phyloP scores from a whole-genome alignment of 2,113 vertebrate species.

The Emydocephalus ijimae region DNA sequence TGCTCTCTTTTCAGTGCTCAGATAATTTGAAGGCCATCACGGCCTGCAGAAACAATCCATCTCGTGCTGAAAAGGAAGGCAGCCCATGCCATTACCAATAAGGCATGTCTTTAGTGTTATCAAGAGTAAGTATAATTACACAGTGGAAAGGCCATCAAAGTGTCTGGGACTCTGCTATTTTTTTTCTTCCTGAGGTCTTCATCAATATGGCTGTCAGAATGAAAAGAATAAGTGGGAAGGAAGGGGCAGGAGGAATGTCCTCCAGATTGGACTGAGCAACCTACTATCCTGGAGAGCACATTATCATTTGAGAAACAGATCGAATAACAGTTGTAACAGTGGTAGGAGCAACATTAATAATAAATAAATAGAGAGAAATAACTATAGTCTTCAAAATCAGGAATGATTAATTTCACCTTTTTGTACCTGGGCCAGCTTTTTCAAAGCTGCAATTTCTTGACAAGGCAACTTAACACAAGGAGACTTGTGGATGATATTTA shows the following conservation, averaged over 20 bases:
- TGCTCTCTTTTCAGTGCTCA: conserved; percentile 68
- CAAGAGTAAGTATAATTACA: conserved; percentile 71
- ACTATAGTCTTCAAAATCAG: conserved; percentile 58
- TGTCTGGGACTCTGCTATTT: conserved; percentile 58
- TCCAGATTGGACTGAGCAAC: conserved; percentile 60
- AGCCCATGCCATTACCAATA: conserved; percentile 65
- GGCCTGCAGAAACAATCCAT: conserved; percentile 72
- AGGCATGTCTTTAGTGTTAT: conserved; percentile 68
- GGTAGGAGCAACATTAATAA: background rate
- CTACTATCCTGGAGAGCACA: conserved; percentile 60
- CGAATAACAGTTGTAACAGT: conserved; percentile 54
- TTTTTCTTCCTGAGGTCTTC: conserved; percentile 68
- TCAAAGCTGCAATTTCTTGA: conserved; percentile 43
- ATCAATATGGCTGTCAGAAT: conserved; percentile 64
- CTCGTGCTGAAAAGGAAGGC: conserved; percentile 67
- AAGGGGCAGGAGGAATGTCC: conserved; percentile 43
- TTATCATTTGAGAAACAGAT: conserved; percentile 64
- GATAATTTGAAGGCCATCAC: conserved; percentile 76
- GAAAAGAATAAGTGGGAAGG: conserved; percentile 51
- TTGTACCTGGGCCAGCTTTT: conserved; percentile 38
- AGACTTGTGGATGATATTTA: conserved; percentile 27
- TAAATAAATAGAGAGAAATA: background rate
- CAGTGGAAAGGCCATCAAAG: conserved; percentile 65
- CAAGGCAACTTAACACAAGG: conserved; percentile 11
- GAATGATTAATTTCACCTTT: conserved; percentile 62